These are phyloP conservation scores for Patagioenas fasciata DNA, from an alignment of 2,113 vertebrate genomes.

Conservation along the genomic window DNA sequence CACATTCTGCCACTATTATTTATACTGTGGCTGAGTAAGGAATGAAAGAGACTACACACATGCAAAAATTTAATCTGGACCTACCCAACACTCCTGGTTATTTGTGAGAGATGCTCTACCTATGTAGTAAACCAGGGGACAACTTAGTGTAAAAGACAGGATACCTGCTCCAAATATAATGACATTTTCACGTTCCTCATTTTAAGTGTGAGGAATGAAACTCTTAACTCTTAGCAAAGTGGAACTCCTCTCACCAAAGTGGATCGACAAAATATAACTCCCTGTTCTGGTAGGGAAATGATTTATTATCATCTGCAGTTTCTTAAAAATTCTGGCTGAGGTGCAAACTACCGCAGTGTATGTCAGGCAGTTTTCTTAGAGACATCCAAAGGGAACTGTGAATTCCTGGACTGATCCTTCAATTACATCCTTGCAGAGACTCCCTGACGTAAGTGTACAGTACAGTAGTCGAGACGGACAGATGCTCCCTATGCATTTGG, in stretches of 20 bases:
- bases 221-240: background rate
- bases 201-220: background rate
- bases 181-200: background rate
- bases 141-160: background rate
- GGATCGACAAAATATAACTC: background rate
- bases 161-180: background rate
- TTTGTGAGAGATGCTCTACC: background rate
- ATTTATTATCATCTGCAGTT: background rate
- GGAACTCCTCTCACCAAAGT: background rate
- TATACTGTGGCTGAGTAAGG: background rate
- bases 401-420: background rate
- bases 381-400: background rate
- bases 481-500: background rate
- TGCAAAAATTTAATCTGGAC: background rate
- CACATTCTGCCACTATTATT: background rate
- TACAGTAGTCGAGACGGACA: fast-evolving
- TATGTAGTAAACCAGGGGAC: background rate
- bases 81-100: background rate
- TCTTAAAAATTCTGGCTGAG: background rate
- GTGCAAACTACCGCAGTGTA: background rate
- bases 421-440: background rate
- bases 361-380: background rate
- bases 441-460: background rate
- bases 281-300: background rate
- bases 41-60: background rate